A percentile compares a stretch with the other conserved stretches of the same genome.
These are phyloP conservation scores for Caenorhabditis becei DNA, from an alignment of 2,888 invertebrate genomes.

Conservation along the genomic window DNA sequence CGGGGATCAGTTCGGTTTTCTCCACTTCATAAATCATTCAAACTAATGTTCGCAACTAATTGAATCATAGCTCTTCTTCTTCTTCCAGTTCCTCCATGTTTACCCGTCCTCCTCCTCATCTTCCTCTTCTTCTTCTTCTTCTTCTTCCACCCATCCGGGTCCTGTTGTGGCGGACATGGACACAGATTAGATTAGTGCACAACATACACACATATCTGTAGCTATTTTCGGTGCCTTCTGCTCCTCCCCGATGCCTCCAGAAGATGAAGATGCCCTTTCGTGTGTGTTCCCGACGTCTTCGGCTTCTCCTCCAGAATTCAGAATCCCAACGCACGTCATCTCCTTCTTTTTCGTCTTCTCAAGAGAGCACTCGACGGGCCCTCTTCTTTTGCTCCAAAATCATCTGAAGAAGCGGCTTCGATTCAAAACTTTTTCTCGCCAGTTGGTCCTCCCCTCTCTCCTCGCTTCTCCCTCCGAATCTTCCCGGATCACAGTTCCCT, in stretches of 20 bases:
- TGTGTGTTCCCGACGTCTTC: conserved; percentile 5
- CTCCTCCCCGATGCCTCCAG: conserved; percentile 32
- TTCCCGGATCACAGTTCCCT: not conserved
- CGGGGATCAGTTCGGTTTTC: not conserved
- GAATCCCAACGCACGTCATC: conserved; percentile 43
- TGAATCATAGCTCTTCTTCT: conserved; percentile 35
- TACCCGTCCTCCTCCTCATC: conserved; percentile 13
- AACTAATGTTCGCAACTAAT: conserved; percentile 30
- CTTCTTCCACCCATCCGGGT: conserved; percentile 13
- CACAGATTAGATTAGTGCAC: conserved; percentile 60
- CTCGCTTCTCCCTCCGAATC: not conserved
- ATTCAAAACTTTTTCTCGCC: conserved; percentile 32
- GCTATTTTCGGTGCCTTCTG: conserved; percentile 37
- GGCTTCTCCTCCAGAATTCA: conserved; percentile 13
- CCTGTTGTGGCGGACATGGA: conserved; percentile 34
- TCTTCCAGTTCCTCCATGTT: conserved; percentile 11
- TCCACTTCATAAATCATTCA: conserved; percentile 30
- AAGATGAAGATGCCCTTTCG: conserved; percentile 4
- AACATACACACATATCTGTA: conserved; percentile 38
- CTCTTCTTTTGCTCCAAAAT: conserved; percentile 58
- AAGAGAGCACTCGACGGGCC: conserved; percentile 46
- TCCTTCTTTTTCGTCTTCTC: conserved; percentile 39
- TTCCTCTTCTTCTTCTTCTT: conserved; percentile 15
- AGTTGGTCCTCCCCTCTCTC: conserved; percentile 40
- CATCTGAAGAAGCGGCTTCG: conserved; percentile 39